A percentile compares a stretch with the other conserved stretches of the same genome.
These are phyloP conservation scores for Nemoura dubitans DNA, from an alignment of 2,888 invertebrate species.

Conservation along the genomic window DNA sequence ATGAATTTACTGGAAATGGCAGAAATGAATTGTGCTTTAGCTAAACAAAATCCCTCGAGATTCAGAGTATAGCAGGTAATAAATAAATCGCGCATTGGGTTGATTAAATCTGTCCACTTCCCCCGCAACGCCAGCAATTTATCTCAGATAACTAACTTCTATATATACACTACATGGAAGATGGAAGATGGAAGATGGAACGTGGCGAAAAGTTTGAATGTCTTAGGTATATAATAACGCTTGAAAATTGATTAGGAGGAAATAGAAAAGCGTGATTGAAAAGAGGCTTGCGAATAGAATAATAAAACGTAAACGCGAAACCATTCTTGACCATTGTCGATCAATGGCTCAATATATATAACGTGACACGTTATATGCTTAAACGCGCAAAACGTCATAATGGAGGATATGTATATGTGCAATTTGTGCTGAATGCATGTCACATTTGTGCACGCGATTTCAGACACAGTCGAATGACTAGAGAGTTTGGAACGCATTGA, in stretches of 20 bases:
- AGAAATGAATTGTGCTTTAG: neutral
- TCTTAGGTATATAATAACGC: too few species aligned
- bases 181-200: neutral
- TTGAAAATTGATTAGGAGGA: too few species aligned
- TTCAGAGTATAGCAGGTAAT: neutral
- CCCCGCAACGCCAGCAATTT: neutral
- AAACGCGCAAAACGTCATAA: too few species aligned
- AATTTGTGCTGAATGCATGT: neutral
- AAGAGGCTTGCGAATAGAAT: neutral
- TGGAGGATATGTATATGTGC: too few species aligned
- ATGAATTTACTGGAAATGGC: neutral
- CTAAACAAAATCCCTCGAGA: neutral
- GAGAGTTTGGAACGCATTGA: neutral
- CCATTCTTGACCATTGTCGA: too few species aligned
- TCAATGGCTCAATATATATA: too few species aligned
- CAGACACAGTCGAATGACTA: neutral
- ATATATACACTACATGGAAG: neutral
- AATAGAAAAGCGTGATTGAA: neutral
- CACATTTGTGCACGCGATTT: neutral
- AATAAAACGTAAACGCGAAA: too few species aligned
- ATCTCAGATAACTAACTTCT: neutral
- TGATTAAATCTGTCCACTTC: neutral
- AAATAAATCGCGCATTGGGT: neutral
- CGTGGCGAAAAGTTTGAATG: too few species aligned
- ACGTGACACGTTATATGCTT: too few species aligned